Base-by-base conservation (phyloP, 2,888 invertebrate genomes). In the Dromius quadrimaculatus region DNA sequence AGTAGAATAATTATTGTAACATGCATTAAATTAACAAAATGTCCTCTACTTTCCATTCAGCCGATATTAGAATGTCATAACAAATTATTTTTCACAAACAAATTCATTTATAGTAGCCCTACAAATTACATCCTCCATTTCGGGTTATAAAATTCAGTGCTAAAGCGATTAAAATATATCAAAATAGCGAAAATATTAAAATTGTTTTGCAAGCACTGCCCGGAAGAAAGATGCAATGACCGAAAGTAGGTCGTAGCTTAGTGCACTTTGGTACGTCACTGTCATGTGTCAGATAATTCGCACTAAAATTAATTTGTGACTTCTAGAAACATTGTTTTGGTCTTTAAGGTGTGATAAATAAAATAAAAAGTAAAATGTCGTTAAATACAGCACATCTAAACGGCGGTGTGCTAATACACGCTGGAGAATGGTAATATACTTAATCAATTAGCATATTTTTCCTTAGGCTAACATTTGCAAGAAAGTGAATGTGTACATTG, bases 341-440 rank as follows among this genome's bases (percentile, higher is more conserved):
- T 9, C 8, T 19, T 17, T 23, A 9, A 32, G 43, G 32, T 20
- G 20, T 8, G 36, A 20, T 34, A 32, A 15, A 28, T 11, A 28
- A 20, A 38, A 36, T 45, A 5, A 11, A 86, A n/a, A n/a, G n/a
- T n/a, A n/a, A 83, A 79, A 97, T 98, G 98, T 95, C 97, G 75
- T 84, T 98, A 74, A 98, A 98, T 83, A 97, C 96, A 73, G 94
- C 98, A 64, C 97, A 98, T 82, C 92, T 95, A 65, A 94, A 95
- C 80, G 93, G 94, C 72, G 97, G 97, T 59, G 97, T 99, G 38
- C 86, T 98, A 68, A 94, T 98, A 79, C 97, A 97, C 81, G 89
- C 93, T 74, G 97, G 97, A 77, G 98, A 98, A 88, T 90, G 92
- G 98, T 98, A 88, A 91, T 28, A n/a, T 22, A 11, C n/a, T 32